Percentiles rank a stretch among this genome's conserved stretches.
These are phyloP conservation scores for Dissostichus mawsoni DNA, from an alignment of 2,113 vertebrate species.

Conservation along the genomic window DNA sequence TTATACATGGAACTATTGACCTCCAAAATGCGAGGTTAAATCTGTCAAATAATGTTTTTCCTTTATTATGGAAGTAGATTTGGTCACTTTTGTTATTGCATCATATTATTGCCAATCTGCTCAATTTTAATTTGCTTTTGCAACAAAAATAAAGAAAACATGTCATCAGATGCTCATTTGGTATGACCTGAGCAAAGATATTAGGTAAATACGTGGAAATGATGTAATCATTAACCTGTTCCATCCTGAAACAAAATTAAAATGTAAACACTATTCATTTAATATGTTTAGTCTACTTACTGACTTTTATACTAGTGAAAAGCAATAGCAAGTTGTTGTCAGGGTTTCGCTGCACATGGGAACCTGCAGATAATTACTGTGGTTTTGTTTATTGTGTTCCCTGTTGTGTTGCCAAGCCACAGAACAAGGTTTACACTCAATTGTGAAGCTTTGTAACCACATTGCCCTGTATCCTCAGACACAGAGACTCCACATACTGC, in stretches of 20 bases:
- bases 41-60: not conserved
- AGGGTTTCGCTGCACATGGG: slow-evolving; percentile 21
- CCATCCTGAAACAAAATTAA: too few species aligned
- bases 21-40: slow-evolving; percentile 9
- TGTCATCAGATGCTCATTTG: not conserved
- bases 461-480: slow-evolving; percentile 41
- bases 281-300: too few species aligned
- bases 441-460: slow-evolving; percentile 20
- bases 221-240: too few species aligned
- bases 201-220: not conserved
- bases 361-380: slow-evolving; percentile 25
- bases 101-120: not conserved
- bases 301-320: not conserved
- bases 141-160: not conserved
- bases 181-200: not conserved
- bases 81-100: not conserved
- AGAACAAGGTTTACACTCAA: slow-evolving; percentile 31
- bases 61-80: not conserved
- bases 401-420: slow-evolving; percentile 36
- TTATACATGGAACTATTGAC: slow-evolving; percentile 7
- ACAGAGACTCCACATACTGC: slow-evolving; percentile 46
- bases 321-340: not conserved
- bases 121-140: not conserved
- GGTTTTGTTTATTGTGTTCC: slow-evolving; percentile 34
- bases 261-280: too few species aligned